Base-by-base conservation (phyloP, 2,888 invertebrate species). In the Tryphoninae sp. region DNA sequence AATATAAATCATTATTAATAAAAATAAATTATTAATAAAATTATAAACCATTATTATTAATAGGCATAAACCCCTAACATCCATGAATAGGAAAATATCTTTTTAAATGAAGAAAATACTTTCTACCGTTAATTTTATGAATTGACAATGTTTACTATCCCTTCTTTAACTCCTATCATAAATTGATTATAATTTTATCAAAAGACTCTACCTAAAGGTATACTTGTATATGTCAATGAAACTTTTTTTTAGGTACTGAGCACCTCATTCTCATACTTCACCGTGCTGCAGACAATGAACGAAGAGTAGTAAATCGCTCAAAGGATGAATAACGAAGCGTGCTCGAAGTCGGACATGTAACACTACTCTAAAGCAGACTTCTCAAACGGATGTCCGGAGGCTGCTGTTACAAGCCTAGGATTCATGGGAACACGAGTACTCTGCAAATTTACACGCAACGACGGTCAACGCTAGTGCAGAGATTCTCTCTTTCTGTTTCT, bases 191-290 rank as follows among this genome's bases (percentile, higher is more conserved):
- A 33, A 33, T 33, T 33, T 4, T 33, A 33, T 33, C 4, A 33
- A 33, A 33, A 33, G 6, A 6, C 33, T 33, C 33, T 33, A 6
- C 0, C 33, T 33, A 33, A 33, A 33, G 4, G 33, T 9, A n/a
- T 16, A 51, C 13, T 2, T 49, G 49, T 7, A 4, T 23, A 71
- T 68, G 40, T 53, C 53, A 11, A 55, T 53, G 16, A n/a, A 65
- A 9, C 16, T 40, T 49, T 42, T 72, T 74, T 73, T 26, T 84
- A 90, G 89, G 89, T 90, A 55, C 83, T 91, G 55, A 88, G 88
- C 51, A 87, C 89, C 16, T 89, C 90, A 26, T 91, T 90, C 80
- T 89, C 89, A 49, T 91, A 90, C 83, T 87, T 91, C 53, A 89
- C 89, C 26, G 86, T 91, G 8, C 84, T 90, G 19, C 83, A 80